A percentile compares a stretch with the other conserved stretches of the same genome.
These are phyloP conservation scores for Platichthys flesus DNA, from an alignment of 2,113 vertebrate genomes.

Conservation along the genomic window DNA sequence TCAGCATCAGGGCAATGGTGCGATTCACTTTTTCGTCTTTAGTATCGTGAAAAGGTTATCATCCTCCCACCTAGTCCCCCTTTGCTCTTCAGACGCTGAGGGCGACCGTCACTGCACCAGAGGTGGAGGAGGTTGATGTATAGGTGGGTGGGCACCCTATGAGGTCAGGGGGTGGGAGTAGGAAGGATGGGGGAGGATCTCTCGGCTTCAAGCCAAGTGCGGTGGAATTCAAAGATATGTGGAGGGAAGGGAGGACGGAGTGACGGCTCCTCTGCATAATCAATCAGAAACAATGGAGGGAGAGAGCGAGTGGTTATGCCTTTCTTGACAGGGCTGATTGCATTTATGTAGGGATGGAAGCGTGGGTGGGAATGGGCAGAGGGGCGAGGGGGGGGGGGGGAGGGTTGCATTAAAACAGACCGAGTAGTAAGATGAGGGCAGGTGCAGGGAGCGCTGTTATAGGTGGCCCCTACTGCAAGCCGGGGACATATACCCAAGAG, in stretches of 20 bases:
- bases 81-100: conserved; percentile 9
- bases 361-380: background rate
- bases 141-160: conserved; percentile 33
- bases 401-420: conserved; percentile 48
- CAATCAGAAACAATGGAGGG: conserved; percentile 72
- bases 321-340: conserved; percentile 69
- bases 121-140: conserved; percentile 15
- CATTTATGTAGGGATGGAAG: conserved; percentile 69
- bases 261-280: conserved; percentile 61
- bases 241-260: conserved; percentile 42
- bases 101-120: background rate
- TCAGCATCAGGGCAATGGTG: background rate
- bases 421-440: conserved; percentile 64
- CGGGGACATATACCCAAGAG: conserved; percentile 76
- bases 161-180: conserved; percentile 44
- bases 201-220: conserved; percentile 80
- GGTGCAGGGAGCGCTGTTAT: conserved; percentile 67
- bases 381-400: background rate
- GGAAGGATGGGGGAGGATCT: conserved; percentile 48
- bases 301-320: conserved; percentile 40
- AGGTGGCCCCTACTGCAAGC: conserved; percentile 61
- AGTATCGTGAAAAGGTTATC: background rate
- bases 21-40: background rate
- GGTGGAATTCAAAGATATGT: conserved; percentile 57
- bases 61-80: background rate